These are phyloP conservation scores for Aradophagus sp. DNA, from an alignment of 1,140 invertebrate species.

Conservation along the genomic window DNA sequence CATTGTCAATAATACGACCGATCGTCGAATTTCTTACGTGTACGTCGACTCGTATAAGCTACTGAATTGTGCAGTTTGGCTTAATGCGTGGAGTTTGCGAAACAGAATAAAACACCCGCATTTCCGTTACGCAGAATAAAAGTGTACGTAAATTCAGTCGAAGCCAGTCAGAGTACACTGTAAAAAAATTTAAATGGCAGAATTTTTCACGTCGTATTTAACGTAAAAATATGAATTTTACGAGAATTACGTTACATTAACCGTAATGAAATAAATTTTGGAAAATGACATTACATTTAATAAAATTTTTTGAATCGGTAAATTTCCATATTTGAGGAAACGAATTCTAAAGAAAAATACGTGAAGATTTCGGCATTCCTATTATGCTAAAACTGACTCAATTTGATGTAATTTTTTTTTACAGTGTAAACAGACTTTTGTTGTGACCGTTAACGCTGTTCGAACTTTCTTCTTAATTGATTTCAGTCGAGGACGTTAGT, in stretches of 20 bases:
- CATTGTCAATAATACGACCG: constrained; percentile 42
- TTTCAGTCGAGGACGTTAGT: constrained; percentile 54
- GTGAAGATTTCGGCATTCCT: too few species aligned
- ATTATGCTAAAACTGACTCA: too few species aligned
- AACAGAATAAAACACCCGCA: constrained; percentile 30
- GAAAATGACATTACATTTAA: too few species aligned
- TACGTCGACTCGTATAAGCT: constrained; percentile 21
- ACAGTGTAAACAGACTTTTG: constrained; percentile 42
- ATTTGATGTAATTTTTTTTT: too few species aligned
- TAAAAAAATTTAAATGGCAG: too few species aligned
- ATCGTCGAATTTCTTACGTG: constrained; percentile 9
- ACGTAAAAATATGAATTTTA: too few species aligned
- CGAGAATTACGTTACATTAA: too few species aligned
- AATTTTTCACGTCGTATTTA: too few species aligned
- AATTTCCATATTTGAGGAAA: too few species aligned
- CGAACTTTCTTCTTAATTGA: constrained; percentile 67
- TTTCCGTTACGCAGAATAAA: constrained; percentile 39
- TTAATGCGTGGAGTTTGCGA: constrained; percentile 18
- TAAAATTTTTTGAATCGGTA: too few species aligned
- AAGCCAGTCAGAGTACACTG: constrained; percentile 35
- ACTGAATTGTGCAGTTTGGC: constrained; percentile 15
- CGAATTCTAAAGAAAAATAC: too few species aligned
- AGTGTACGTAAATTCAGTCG: constrained; percentile 38
- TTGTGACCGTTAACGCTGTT: constrained; percentile 54
- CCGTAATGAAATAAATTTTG: too few species aligned